Evolutionary conservation across 2,113 vertebrate genomes (phyloP), one percentile per base, ranked within the genome.

Genomic region (Tautogolabrus adspersus): DNA sequence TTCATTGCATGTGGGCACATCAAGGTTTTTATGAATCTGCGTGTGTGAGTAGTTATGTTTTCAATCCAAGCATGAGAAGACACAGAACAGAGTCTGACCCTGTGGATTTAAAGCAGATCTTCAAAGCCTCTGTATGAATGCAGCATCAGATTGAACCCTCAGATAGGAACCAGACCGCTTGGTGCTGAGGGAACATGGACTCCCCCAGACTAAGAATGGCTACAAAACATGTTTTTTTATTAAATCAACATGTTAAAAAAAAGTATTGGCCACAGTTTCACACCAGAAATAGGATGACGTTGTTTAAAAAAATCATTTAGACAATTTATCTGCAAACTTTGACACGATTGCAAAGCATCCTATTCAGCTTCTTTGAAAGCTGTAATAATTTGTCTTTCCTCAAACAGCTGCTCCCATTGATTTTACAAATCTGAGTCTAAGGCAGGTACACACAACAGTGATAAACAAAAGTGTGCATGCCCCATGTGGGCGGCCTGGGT

Each of bases 31-130:
- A 18, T 51, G 44, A 57, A 70, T 59, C 30, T 79, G 47, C 72
- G 49, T 75, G 49, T 75, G 0, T 49, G 57, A 56, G 64, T 72
- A 68, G 76, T 74, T 89, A 66, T 84, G 70, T 77, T 84, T 88
- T 84, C 67, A 80, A 75, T 83, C 75, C 65, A 37, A 66, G 74
- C 78, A 75, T 66, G 83, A 85, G 77, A 87, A 69, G 68, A 71
- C 72, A 69, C 68, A 47, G 63, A 64, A 21, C 42, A 26, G 49
- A 81, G 75, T 75, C 72, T 76, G 76, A 79, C 66, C 61, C 46
- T 54, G 70, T 58, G 85, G 86, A 91, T 91, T 85, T 79, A 81
- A 92, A 88, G 83, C 89, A 87, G 89, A 67, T 83, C 81, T 77
- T 81, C 67, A 76, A 86, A 90, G 79, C 59, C 34, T 62, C 62